Evolutionary conservation across 1,140 invertebrate genomes (phyloP), one percentile per base, ranked within the genome.

Genomic region (Caligus rogercresseyi): DNA sequence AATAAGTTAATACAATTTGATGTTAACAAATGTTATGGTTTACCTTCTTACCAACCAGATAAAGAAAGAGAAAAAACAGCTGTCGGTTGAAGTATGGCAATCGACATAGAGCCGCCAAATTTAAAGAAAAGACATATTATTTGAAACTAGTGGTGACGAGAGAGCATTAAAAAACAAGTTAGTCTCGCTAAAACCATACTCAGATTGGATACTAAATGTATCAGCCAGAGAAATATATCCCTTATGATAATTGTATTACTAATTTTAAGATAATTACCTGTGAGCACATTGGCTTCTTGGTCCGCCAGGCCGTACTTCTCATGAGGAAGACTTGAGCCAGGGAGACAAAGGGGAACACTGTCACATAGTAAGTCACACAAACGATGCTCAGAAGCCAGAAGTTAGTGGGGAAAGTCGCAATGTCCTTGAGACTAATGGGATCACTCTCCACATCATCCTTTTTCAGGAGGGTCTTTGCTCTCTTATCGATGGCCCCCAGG

Each of bases 301-400:
- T 83, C 79, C 0, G 74, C 70, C 63, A 83, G 81, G 25, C 80
- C 76, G 71, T 85, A 96, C 71, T 92, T 90, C 83, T 77, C 70
- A 85, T 83, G 70, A 93, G 95, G 73, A 93, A 95, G 52, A 87
- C 81, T 72, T 93, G 85, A 73, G 88, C 92, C 26, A 97, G 73
- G 7, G 86, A 86, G 72, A 97, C 88, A 70, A 98, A 97, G n/a
- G 93, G 92, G 72, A 97, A 97, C 66, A 97, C 89, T 2, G 91
- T 85, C 16, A 93, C 81, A 74, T 98, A 98, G 73, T 96, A 98
- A 1, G 84, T 79, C 3, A 97, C 86, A 76, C 92, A 96, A 65
- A 96, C 88, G 2, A 88, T 69, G 51, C 82, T 80, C 16, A 96
- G 78, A 21, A 96, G 74, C 92, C 92, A 98, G 73, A 96, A 92